phyloP scores from a whole-genome alignment of 2,888 invertebrate species.

The Xestia ashworthii region DNA sequence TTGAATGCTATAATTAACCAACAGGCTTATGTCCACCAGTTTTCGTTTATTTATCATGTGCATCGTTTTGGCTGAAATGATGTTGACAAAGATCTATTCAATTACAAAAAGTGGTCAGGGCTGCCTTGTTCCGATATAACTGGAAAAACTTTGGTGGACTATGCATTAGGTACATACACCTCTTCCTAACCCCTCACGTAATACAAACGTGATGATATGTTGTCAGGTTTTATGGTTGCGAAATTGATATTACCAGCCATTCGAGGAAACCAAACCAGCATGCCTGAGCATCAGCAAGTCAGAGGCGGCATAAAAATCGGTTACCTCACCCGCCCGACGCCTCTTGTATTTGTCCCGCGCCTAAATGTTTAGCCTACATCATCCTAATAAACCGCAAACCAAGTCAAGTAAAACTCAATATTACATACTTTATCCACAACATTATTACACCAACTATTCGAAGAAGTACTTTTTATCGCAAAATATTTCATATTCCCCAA shows the following conservation, averaged over 20 bases:
- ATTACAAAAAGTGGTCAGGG: neutral
- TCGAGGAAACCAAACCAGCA: too few species aligned
- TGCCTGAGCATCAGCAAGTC: too few species aligned
- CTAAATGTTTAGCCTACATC: neutral
- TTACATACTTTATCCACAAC: slow-evolving; percentile 31
- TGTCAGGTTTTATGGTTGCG: neutral
- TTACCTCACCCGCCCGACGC: too few species aligned
- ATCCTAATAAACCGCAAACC: neutral
- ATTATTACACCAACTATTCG: slow-evolving; percentile 34
- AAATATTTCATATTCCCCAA: slow-evolving; percentile 42
- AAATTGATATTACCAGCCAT: neutral
- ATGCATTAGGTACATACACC: too few species aligned
- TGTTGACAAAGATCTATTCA: neutral
- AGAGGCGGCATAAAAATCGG: too few species aligned
- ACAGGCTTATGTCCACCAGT: neutral
- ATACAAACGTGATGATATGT: too few species aligned
- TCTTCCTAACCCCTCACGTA: too few species aligned
- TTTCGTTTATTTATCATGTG: neutral
- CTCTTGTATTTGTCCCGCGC: too few species aligned
- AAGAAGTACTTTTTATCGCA: slow-evolving; percentile 10
- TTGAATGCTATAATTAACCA: too few species aligned
- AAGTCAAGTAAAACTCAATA: slow-evolving; percentile 30
- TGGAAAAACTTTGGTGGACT: too few species aligned
- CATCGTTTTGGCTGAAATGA: neutral
- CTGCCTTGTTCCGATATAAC: too few species aligned